phyloP scores from a whole-genome alignment of 2,888 invertebrate species.

The Netelia fuscicornis region DNA sequence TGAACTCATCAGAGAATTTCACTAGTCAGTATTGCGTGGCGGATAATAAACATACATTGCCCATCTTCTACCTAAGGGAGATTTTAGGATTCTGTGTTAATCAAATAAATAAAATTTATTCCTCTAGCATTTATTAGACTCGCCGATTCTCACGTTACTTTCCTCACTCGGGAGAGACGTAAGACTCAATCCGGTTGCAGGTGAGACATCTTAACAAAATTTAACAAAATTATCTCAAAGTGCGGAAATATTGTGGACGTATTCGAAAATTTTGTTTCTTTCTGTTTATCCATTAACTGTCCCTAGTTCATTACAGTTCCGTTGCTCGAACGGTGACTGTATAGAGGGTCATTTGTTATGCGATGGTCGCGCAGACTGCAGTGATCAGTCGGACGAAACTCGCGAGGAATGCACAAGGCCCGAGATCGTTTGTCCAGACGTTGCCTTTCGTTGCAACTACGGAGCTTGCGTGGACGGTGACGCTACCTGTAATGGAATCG shows the following conservation, averaged over 20 bases:
- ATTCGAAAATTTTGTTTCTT: not conserved
- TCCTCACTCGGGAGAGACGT: not conserved
- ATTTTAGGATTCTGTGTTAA: not conserved
- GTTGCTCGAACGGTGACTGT: slow-evolving; percentile 83
- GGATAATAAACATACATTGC: not conserved
- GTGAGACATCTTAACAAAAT: slow-evolving; percentile 22
- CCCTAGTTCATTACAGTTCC: slow-evolving; percentile 70
- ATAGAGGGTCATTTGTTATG: slow-evolving; percentile 83
- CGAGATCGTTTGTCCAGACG: slow-evolving; percentile 85
- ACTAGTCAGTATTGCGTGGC: not conserved
- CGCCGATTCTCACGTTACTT: slow-evolving; percentile 22
- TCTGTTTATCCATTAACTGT: not conserved
- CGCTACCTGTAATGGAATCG: slow-evolving; percentile 85
- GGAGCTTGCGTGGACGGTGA: slow-evolving; percentile 88
- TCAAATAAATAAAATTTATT: slow-evolving; percentile 30
- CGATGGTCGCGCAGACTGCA: slow-evolving; percentile 85
- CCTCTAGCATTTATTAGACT: slow-evolving; percentile 23
- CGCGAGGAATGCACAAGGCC: slow-evolving; percentile 73
- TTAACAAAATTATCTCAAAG: not conserved
- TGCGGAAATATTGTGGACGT: not conserved
- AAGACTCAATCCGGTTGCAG: slow-evolving; percentile 20
- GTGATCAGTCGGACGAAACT: slow-evolving; percentile 85
- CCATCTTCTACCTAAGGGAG: not conserved
- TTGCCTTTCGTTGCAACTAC: slow-evolving; percentile 87
- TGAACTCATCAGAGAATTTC: slow-evolving; percentile 65